phyloP scores from a whole-genome alignment of 2,888 invertebrate genomes.

The Tetranychus truncatus region DNA sequence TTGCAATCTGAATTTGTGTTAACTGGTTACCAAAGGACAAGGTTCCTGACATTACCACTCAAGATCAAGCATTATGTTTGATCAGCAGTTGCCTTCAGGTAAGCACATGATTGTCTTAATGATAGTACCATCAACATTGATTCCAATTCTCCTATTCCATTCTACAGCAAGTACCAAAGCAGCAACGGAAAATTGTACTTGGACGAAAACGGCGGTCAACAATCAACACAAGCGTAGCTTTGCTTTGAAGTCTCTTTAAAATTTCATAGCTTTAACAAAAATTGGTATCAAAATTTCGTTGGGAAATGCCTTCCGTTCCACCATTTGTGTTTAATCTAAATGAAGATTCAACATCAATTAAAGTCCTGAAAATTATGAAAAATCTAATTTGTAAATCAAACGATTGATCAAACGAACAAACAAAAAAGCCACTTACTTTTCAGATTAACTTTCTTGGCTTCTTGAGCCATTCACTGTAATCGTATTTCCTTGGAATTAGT shows the following conservation, averaged over 20 bases:
- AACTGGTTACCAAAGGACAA: not conserved
- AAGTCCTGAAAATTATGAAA: too few species aligned
- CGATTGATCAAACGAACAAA: too few species aligned
- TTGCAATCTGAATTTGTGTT: not conserved
- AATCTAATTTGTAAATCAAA: too few species aligned
- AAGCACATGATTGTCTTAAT: not conserved
- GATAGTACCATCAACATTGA: not conserved
- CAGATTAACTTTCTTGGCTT: too few species aligned
- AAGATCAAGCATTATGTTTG: not conserved
- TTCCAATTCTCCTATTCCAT: not conserved
- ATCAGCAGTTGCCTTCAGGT: not conserved
- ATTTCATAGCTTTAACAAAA: too few species aligned
- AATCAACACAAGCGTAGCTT: not conserved
- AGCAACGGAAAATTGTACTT: not conserved
- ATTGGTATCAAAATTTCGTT: too few species aligned
- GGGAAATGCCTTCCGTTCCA: too few species aligned
- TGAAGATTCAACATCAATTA: too few species aligned
- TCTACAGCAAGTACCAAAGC: not conserved
- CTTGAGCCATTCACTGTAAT: too few species aligned
- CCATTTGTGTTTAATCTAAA: too few species aligned
- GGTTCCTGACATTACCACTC: not conserved
- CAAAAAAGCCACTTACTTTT: too few species aligned
- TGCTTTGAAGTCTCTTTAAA: not conserved
- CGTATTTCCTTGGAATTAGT: too few species aligned
- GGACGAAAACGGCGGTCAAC: not conserved